These are phyloP conservation scores for Pseudopipra pipra DNA, from an alignment of 2,113 vertebrate genomes.

Conservation along the genomic window DNA sequence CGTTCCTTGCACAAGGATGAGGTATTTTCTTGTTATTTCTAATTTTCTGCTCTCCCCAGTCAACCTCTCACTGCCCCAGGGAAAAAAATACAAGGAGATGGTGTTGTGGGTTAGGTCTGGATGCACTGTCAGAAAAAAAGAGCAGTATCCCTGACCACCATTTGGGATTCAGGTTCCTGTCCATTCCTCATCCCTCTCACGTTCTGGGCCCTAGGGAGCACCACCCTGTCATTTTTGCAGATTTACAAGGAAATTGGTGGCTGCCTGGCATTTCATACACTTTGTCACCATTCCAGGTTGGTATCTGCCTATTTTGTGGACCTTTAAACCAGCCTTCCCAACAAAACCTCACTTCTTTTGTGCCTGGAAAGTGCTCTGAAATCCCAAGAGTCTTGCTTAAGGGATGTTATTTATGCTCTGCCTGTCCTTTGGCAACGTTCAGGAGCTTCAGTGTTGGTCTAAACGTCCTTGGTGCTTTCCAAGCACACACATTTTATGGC, in stretches of 20 bases:
- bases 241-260: neutral
- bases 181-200: fast-evolving
- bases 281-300: neutral
- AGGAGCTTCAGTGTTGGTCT: neutral
- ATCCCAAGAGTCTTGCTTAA: neutral
- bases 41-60: neutral
- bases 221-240: neutral
- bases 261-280: neutral
- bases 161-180: neutral
- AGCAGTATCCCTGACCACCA: fast-evolving
- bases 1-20: fast-evolving
- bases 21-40: neutral
- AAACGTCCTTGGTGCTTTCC: neutral
- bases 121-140: neutral
- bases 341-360: neutral
- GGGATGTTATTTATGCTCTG: neutral
- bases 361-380: neutral
- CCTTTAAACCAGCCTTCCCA: neutral
- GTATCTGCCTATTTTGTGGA: neutral
- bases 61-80: neutral
- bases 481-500: fast-evolving
- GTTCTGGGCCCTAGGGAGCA: neutral
- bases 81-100: fast-evolving
- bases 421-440: neutral
- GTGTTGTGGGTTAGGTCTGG: neutral